phyloP scores from a whole-genome alignment of 2,113 vertebrate species.

The Jaculus jaculus region DNA sequence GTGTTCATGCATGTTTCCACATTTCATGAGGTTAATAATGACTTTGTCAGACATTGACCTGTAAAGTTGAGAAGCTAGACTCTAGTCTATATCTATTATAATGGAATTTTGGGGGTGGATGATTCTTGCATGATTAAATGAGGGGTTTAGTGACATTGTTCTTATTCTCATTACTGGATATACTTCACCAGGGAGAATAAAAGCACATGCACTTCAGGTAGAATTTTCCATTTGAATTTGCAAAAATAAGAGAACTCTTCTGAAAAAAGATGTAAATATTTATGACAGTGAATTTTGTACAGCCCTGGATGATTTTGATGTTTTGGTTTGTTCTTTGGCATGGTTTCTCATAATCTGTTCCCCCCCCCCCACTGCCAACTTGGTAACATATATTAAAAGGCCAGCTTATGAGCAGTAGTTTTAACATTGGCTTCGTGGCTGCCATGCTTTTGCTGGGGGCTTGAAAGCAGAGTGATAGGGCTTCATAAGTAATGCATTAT shows the following conservation, averaged over 20 bases:
- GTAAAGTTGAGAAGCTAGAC: constrained; percentile 36
- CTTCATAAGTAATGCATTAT: not conserved
- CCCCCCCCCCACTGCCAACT: not conserved
- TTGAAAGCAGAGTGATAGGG: not conserved
- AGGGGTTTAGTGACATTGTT: constrained; percentile 33
- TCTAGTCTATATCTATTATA: constrained; percentile 20
- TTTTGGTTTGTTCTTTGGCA: not conserved
- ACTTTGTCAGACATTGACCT: constrained; percentile 16
- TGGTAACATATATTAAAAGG: constrained; percentile 18
- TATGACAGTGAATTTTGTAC: not conserved
- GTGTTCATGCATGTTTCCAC: not conserved
- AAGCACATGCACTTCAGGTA: constrained; percentile 31
- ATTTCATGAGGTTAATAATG: constrained; percentile 43
- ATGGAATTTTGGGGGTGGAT: not conserved
- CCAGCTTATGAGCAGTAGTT: not conserved
- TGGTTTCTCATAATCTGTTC: constrained; percentile 11
- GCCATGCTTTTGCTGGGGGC: not conserved
- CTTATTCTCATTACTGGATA: not conserved
- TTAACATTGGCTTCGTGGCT: constrained; percentile 21
- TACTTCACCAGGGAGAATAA: constrained; percentile 18
- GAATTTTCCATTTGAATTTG: constrained; percentile 2
- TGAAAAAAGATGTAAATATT: not conserved
- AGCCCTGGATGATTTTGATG: not conserved
- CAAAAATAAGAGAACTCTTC: not conserved
- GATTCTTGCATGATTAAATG: constrained; percentile 45